phyloP scores from a whole-genome alignment of 2,797 vertebrate genomes.

The Leptatherina wallacei region DNA sequence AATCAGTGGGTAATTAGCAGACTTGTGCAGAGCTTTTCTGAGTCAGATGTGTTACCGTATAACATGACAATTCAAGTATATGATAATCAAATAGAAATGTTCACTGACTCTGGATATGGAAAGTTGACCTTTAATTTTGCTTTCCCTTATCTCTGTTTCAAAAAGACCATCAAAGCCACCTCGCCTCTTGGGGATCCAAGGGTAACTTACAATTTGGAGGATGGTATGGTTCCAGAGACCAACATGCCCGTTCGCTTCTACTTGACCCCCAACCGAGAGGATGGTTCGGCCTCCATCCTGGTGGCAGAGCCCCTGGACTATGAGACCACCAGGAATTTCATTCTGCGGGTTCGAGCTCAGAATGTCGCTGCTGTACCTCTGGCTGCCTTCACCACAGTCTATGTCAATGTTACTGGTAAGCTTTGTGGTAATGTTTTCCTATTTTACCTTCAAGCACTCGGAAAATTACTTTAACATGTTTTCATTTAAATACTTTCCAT shows the following conservation, averaged over 20 bases:
- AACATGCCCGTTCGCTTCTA: conserved; percentile 93
- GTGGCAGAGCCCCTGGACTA: conserved; percentile 90
- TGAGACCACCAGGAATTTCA: conserved; percentile 88
- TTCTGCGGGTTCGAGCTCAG: conserved; percentile 88
- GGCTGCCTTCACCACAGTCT: conserved; percentile 87
- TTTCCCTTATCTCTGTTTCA: conserved; percentile 6
- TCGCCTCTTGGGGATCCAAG: conserved; percentile 89
- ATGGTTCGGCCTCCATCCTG: conserved; percentile 89
- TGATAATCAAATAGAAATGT: not conserved
- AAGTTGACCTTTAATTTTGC: not conserved
- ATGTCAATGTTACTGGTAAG: conserved; percentile 88
- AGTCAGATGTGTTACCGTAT: not conserved
- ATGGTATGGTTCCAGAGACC: conserved; percentile 90
- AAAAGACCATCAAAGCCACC: conserved; percentile 87
- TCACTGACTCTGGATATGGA: not conserved
- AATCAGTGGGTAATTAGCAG: not conserved
- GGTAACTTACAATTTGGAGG: conserved; percentile 90
- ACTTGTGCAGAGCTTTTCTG: too few relatives aligned
- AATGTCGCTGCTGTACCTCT: conserved; percentile 89
- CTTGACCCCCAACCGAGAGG: conserved; percentile 89
- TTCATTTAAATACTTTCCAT: not conserved
- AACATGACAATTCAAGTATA: not conserved
- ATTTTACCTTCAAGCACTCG: too few relatives aligned
- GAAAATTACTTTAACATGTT: not conserved
- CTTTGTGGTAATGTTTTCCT: not conserved